Conservation (phyloP, 2,113 vertebrate species). For the Myiozetetes cayanensis region DNA sequence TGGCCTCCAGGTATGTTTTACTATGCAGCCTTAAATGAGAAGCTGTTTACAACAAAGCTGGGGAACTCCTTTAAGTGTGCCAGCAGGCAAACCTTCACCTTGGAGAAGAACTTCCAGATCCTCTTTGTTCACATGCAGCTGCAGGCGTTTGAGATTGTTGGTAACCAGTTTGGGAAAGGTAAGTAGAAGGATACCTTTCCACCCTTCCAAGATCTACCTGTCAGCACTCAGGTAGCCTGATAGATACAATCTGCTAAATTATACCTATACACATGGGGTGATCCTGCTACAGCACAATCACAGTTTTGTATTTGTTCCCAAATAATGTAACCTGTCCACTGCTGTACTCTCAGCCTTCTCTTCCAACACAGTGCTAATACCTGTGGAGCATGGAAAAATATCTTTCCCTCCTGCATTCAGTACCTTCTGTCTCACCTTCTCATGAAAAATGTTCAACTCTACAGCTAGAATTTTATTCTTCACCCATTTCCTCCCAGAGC, state of each 20-base stretch:
- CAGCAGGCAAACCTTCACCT: slow-evolving; percentile 67
- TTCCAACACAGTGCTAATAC: neutral
- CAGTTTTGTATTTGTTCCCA: neutral
- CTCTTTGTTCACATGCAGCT: slow-evolving; percentile 77
- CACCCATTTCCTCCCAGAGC: neutral
- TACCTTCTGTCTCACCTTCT: neutral
- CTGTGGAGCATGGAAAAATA: neutral
- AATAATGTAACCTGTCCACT: neutral
- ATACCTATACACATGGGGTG: neutral
- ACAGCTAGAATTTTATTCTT: neutral
- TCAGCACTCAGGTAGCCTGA: neutral
- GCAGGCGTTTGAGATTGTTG: slow-evolving; percentile 82
- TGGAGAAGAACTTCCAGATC: slow-evolving; percentile 72
- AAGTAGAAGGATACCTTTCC: neutral
- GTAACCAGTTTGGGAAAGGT: slow-evolving; percentile 81
- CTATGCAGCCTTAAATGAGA: neutral
- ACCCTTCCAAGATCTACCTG: neutral
- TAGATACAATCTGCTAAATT: neutral
- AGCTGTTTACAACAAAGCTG: slow-evolving; percentile 72
- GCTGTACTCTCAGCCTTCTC: neutral
- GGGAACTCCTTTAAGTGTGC: slow-evolving; percentile 82
- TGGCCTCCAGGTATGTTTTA: slow-evolving; percentile 32
- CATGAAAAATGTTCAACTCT: neutral
- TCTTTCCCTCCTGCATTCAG: neutral
- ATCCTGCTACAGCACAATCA: neutral